phyloP scores from a whole-genome alignment of 2,797 vertebrate genomes.

The Chromis chromis region DNA sequence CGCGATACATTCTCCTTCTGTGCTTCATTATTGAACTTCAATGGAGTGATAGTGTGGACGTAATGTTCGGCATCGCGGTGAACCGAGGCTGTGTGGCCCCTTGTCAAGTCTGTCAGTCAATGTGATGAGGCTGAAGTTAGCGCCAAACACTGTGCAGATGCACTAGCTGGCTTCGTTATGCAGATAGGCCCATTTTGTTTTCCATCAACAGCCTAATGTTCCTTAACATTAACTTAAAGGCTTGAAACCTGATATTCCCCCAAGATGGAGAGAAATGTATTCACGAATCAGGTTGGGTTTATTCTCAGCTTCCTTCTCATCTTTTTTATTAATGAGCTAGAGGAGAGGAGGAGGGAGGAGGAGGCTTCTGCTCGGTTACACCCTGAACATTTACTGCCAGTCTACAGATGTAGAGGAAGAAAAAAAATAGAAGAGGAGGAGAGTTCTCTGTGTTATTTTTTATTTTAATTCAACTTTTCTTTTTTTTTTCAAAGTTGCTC shows the following conservation, averaged over 20 bases:
- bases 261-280: slow-evolving; percentile 20
- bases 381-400: slow-evolving; percentile 34
- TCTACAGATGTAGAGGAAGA: slow-evolving; percentile 27
- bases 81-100: slow-evolving; percentile 39
- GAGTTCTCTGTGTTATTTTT: slow-evolving; percentile 21
- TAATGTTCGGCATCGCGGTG: slow-evolving; percentile 43
- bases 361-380: slow-evolving; percentile 29
- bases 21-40: slow-evolving; percentile 60
- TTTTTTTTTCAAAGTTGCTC: slow-evolving; percentile 33
- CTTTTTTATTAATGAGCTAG: slow-evolving; percentile 51
- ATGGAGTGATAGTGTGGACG: slow-evolving; percentile 47
- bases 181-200: slow-evolving; percentile 33
- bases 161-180: slow-evolving; percentile 1
- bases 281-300: slow-evolving; percentile 30
- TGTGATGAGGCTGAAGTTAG: slow-evolving; percentile 52
- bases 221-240: slow-evolving; percentile 26
- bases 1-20: slow-evolving; percentile 48
- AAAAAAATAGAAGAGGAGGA: slow-evolving; percentile 9
- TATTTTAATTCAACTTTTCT: slow-evolving; percentile 52
- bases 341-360: not conserved
- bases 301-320: slow-evolving; percentile 39
- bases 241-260: slow-evolving; percentile 34
- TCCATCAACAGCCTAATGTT: slow-evolving; percentile 22
- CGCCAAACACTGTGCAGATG: slow-evolving; percentile 19
- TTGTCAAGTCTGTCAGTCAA: slow-evolving; percentile 67